Base-by-base conservation (phyloP, 2,797 vertebrate genomes). In the Hipposideros larvatus region DNA sequence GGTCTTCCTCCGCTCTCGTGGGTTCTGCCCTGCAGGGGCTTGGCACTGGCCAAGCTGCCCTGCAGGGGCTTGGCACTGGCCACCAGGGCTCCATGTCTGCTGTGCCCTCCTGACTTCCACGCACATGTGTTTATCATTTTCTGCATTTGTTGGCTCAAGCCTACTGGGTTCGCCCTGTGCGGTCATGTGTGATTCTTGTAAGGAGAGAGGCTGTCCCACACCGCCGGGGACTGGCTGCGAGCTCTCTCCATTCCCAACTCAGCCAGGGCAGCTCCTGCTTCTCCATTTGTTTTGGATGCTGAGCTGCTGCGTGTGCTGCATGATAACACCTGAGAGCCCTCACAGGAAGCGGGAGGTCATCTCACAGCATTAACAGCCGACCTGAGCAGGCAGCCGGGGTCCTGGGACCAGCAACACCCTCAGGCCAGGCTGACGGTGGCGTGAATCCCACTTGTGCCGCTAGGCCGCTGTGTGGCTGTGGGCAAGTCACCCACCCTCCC, bases 31-130 rank as follows among this genome's bases (percentile, higher is more conserved):
- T 16, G 26, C 8, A 3, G 48, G 31, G 53, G 66, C 53, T 22
- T 3, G 0, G 68, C 0, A 0, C n/a, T 2, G 4, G 22, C 66
- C 11, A 0, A n/a, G n/a, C 46, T 43, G 53, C 28, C 43, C 41
- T 16, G 26, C 8, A 3, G 48, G 31, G 53, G 66, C 53, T 22
- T 3, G 0, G 68, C 0, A 0, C n/a, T 2, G 4, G 22, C 66
- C 11, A 0, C 57, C 9, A 0, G 0, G 21, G 28, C 85, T 4
- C 5, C 3, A 0, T 1, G 0, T 51, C n/a, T 16, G 41, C 37
- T 0, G 19, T 3, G 0, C 21, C 53, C 28, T 22, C 53, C 63
- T 15, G 3, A 7, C 37, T 8, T 8, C 26, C 21, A 10, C 0
- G 15, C n/a, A 1, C 5, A 0, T 1, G 46, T 10, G 24, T 11